Base-by-base conservation (phyloP, 2,888 invertebrate genomes). In the Acrocyrtus sp. region DNA sequence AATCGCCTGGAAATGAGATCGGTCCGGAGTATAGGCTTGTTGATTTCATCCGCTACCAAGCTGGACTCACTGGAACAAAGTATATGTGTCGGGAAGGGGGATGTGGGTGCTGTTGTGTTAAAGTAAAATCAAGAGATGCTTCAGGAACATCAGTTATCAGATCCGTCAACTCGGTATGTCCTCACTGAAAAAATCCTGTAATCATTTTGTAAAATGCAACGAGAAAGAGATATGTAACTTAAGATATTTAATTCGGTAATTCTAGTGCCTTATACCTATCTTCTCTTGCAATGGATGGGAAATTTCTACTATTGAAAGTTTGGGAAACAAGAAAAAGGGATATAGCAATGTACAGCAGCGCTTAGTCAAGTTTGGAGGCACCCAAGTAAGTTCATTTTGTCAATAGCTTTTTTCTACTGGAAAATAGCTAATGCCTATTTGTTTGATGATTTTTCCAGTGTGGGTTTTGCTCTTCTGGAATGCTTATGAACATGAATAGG, bases 401-500 rank as follows among this genome's bases (percentile, higher is more conserved):
- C 19, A 29, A n/a, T 21, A 53, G 3, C 3, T 56, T 34, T 56
- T 6, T 2, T 10, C 12, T 56, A 15, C 17, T n/a, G 15, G n/a
- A n/a, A n/a, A n/a, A n/a, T n/a, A n/a, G n/a, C n/a, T n/a, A n/a
- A n/a, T n/a, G n/a, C n/a, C n/a, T n/a, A n/a, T n/a, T n/a, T n/a
- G n/a, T n/a, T n/a, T n/a, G n/a, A n/a, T 4, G n/a, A 62, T 65
- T 57, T 34, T 3, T 27, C 15, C 65, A 78, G 67, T 92, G 92
- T 82, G 92, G 92, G 1, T 91, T 86, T 83, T 93, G 93, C 81
- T 90, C 91, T 22, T 90, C 92, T 0, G 93, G 91, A 10, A 90
- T 92, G 88, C 86, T 92, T 61, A 91, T 91, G 91, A 83, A 82
- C 67, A 84, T 85, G 83, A 83, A 85, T 80, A 83, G 85, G 84